A percentile compares a stretch with the other conserved stretches of the same genome.
Conservation (phyloP, 2,888 invertebrate genomes). For the Polymixis flavicincta region DNA sequence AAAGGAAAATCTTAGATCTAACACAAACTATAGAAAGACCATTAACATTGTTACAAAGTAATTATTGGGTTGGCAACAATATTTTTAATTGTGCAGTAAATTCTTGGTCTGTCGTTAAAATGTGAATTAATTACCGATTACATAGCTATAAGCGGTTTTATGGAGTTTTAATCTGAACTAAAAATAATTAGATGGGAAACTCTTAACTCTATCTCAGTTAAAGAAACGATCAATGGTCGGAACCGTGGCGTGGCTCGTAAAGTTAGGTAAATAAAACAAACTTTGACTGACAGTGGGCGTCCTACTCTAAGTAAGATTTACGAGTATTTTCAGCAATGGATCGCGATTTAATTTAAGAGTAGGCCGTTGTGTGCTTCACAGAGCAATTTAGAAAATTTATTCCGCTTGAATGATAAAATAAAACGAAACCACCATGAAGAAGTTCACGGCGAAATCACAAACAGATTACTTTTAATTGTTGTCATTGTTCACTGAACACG, state of each 20-base stretch:
- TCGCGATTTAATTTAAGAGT: conserved; percentile 24
- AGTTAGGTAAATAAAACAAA: not conserved
- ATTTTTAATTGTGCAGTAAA: conserved; percentile 24
- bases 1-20: conserved; percentile 39
- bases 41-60: conserved; percentile 19
- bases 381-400: conserved; percentile 13
- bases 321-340: conserved; percentile 10
- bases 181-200: not conserved
- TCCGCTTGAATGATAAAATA: conserved; percentile 31
- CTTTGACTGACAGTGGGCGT: conserved; percentile 6
- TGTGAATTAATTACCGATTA: not conserved
- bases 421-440: conserved; percentile 1
- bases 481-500: conserved; percentile 47
- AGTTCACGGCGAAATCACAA: conserved; percentile 22
- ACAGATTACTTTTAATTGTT: conserved; percentile 38
- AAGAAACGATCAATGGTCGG: not conserved
- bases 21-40: conserved; percentile 9
- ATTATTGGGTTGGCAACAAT: not conserved
- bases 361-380: not conserved
- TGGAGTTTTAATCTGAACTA: not conserved
- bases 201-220: not conserved
- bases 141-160: not conserved
- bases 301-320: conserved; percentile 29
- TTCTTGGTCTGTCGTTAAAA: not conserved
- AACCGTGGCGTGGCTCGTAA: no score